Conservation (phyloP, 2,888 invertebrate genomes). For the Oegoconia quadripuncta region DNA sequence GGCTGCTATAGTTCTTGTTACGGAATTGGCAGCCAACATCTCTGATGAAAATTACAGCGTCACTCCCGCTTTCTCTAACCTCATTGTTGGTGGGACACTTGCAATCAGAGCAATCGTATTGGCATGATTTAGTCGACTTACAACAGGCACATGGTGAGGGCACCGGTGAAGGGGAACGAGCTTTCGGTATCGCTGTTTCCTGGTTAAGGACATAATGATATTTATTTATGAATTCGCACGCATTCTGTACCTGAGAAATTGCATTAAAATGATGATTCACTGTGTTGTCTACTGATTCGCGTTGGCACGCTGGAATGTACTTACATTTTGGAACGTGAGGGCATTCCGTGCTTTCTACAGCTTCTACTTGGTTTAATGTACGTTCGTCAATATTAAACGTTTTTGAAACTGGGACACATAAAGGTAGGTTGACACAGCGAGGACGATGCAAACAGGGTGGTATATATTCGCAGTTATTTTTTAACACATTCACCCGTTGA, state of each 20-base stretch:
- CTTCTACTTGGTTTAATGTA: conserved; percentile 30
- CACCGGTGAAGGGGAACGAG: conserved; percentile 32
- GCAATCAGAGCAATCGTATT: conserved; percentile 39
- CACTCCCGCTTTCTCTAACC: conserved; percentile 27
- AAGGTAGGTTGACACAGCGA: conserved; percentile 62
- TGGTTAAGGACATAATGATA: conserved; percentile 33
- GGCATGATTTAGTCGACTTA: conserved; percentile 56
- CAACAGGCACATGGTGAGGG: conserved; percentile 28
- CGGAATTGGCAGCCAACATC: conserved; percentile 68
- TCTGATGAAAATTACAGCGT: conserved; percentile 56
- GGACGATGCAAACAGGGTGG: conserved; percentile 64
- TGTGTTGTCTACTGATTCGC: conserved; percentile 31
- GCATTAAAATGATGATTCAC: conserved; percentile 35
- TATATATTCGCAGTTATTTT: conserved; percentile 60
- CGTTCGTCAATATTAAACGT: conserved; percentile 45
- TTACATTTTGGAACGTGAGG: conserved; percentile 37
- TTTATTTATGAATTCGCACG: conserved; percentile 35
- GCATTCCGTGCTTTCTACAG: conserved; percentile 32
- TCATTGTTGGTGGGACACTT: conserved; percentile 24
- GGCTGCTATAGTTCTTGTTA: conserved; percentile 35
- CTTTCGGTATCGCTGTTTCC: conserved; percentile 25
- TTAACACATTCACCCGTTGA: conserved; percentile 55
- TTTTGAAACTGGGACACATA: conserved; percentile 59
- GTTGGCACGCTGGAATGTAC: conserved; percentile 38
- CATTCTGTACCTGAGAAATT: conserved; percentile 35